Conservation (phyloP, 2,888 invertebrate genomes). For the Rhynchonema sp. region DNA sequence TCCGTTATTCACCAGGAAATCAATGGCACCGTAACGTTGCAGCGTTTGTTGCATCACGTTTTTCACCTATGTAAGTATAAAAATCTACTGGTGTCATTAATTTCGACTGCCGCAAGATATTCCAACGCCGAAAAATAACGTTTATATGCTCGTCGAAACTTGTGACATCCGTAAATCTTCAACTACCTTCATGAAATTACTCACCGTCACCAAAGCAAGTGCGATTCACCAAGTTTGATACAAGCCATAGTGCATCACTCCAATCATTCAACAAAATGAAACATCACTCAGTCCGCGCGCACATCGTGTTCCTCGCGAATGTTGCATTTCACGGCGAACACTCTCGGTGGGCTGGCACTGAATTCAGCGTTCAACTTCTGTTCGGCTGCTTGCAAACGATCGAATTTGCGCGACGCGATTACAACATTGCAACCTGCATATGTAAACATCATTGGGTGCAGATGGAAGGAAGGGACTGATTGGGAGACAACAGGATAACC, state of each 20-base stretch:
- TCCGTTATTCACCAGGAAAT: constrained; percentile 37
- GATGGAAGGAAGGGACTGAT: too few relatives aligned
- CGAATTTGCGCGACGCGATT: constrained; percentile 34
- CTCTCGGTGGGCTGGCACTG: constrained; percentile 10
- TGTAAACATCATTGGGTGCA: too few relatives aligned
- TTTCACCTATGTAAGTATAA: constrained; percentile 1
- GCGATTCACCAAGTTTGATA: too few relatives aligned
- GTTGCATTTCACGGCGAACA: constrained; percentile 31
- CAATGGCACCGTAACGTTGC: constrained; percentile 31
- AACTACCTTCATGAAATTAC: not conserved
- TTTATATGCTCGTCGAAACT: too few relatives aligned
- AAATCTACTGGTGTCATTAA: too few relatives aligned
- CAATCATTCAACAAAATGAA: not conserved
- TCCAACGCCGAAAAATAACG: too few relatives aligned
- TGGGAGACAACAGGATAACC: too few relatives aligned
- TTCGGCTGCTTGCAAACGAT: constrained; percentile 28
- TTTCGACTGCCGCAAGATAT: too few relatives aligned
- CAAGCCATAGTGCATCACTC: too few relatives aligned
- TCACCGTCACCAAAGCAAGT: too few relatives aligned
- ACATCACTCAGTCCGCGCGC: not conserved
- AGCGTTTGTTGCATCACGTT: constrained; percentile 25
- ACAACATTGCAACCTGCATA: constrained; percentile 34
- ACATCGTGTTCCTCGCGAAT: constrained; percentile 36
- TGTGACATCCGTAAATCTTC: not conserved
- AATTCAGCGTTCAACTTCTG: constrained; percentile 22